Conservation (phyloP, 2,888 invertebrate species). For the Aporophyla nigra region DNA sequence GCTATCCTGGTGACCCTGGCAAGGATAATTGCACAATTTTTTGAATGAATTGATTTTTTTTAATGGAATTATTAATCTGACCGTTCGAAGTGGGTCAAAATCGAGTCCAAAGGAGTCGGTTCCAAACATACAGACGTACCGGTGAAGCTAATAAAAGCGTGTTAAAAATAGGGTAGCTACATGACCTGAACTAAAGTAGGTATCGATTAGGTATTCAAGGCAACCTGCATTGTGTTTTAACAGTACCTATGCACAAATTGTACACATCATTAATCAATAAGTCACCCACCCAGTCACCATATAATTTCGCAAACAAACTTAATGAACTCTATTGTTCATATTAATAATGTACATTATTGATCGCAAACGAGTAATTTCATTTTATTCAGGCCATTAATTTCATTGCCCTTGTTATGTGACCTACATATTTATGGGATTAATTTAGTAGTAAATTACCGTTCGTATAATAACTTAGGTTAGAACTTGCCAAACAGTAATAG, state of each 20-base stretch:
- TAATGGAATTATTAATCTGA: too few relatives aligned
- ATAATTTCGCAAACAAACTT: slow-evolving; percentile 35
- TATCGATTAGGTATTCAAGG: slow-evolving; percentile 34
- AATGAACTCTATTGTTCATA: slow-evolving; percentile 47
- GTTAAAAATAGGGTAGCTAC: not conserved
- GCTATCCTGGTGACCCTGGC: too few relatives aligned
- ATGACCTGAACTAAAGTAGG: not conserved
- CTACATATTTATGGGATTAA: slow-evolving; percentile 18
- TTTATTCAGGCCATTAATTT: slow-evolving; percentile 25
- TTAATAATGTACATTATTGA: slow-evolving; percentile 36
- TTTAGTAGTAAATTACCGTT: slow-evolving; percentile 21
- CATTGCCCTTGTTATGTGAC: slow-evolving; percentile 31
- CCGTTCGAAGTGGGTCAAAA: too few relatives aligned
- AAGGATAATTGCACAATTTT: too few relatives aligned
- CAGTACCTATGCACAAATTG: not conserved
- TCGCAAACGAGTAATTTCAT: slow-evolving; percentile 26
- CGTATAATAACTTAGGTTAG: not conserved
- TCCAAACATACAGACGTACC: too few relatives aligned
- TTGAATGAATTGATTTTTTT: too few relatives aligned
- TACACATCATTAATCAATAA: slow-evolving; percentile 50
- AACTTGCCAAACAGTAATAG: not conserved
- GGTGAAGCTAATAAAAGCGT: too few relatives aligned
- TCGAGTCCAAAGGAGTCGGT: too few relatives aligned
- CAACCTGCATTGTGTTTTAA: slow-evolving; percentile 17
- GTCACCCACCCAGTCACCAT: not conserved